Evolutionary conservation across 2,113 vertebrate species (phyloP).

Genomic region (Podarcis raffonei): DNA sequence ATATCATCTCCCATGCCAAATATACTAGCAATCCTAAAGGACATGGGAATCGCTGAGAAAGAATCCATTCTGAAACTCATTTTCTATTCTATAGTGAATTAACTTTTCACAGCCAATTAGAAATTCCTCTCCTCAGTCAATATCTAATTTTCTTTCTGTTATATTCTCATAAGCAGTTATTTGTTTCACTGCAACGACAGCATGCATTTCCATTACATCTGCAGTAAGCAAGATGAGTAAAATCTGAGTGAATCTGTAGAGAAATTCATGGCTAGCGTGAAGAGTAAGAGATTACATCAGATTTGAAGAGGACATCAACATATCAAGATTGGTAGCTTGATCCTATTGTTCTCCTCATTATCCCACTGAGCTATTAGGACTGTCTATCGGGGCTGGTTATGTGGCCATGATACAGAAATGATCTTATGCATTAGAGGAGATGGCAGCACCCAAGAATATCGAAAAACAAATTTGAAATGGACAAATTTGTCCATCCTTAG

Average conservation of each 20-base stretch:
- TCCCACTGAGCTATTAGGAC: background rate
- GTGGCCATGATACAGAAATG: background rate
- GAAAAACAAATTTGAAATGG: background rate
- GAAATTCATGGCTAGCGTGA: background rate
- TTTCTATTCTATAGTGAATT: conserved; percentile 46
- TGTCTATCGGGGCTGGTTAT: background rate
- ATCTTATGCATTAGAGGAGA: background rate
- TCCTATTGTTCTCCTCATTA: background rate
- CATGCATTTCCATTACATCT: conserved; percentile 26
- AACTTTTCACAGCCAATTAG: conserved; percentile 52
- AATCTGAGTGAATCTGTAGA: conserved; percentile 12
- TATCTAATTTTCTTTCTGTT: conserved; percentile 65
- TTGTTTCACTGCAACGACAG: conserved; percentile 24
- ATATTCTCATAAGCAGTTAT: conserved; percentile 36
- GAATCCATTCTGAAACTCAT: conserved; percentile 43
- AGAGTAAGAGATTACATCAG: background rate
- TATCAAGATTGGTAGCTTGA: background rate
- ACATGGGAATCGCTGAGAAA: conserved; percentile 11
- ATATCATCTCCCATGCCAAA: background rate
- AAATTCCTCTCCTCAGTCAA: conserved; percentile 52
- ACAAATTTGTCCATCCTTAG: too few species aligned
- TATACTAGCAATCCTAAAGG: background rate
- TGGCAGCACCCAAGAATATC: background rate
- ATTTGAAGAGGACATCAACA: background rate
- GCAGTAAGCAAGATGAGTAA: conserved; percentile 27